phyloP scores from a whole-genome alignment of 2,113 vertebrate species.

The Sterrhoptilus dennistouni region DNA sequence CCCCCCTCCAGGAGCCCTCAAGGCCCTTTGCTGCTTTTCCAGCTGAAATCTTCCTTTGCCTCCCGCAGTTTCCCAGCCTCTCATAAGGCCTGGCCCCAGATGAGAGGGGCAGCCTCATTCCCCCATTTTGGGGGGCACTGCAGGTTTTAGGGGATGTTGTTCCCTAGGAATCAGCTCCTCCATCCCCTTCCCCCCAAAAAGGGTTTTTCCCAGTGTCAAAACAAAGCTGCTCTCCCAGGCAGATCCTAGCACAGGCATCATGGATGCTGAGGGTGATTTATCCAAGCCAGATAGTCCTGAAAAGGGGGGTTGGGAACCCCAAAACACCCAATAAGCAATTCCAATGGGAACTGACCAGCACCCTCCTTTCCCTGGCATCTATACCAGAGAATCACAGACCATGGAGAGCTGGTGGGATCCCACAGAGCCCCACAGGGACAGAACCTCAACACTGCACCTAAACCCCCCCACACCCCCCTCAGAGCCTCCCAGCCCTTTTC shows the following conservation, averaged over 20 bases:
- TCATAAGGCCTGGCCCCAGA: not conserved
- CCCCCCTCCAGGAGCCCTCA: not conserved
- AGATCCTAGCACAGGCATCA: not conserved
- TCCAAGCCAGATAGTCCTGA: not conserved
- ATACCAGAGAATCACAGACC: accelerated
- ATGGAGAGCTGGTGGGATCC: accelerated
- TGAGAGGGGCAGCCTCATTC: accelerated
- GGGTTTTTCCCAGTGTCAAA: accelerated
- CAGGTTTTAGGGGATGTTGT: accelerated
- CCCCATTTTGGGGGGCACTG: not conserved
- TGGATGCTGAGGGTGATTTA: accelerated
- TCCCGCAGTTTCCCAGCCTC: not conserved
- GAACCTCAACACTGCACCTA: not conserved
- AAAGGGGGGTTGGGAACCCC: not conserved
- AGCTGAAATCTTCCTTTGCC: not conserved
- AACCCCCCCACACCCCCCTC: accelerated
- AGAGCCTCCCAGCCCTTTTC: not conserved
- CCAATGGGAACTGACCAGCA: accelerated
- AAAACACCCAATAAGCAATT: not conserved
- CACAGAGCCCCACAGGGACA: accelerated
- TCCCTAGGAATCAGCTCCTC: not conserved
- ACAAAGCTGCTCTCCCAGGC: not conserved
- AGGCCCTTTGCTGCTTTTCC: not conserved
- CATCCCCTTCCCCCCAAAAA: accelerated
- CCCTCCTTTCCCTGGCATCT: accelerated